A percentile compares a stretch with the other conserved stretches of the same genome.
These are phyloP conservation scores for Lucilia cuprina DNA, from an alignment of 1,140 invertebrate genomes.

Conservation along the genomic window DNA sequence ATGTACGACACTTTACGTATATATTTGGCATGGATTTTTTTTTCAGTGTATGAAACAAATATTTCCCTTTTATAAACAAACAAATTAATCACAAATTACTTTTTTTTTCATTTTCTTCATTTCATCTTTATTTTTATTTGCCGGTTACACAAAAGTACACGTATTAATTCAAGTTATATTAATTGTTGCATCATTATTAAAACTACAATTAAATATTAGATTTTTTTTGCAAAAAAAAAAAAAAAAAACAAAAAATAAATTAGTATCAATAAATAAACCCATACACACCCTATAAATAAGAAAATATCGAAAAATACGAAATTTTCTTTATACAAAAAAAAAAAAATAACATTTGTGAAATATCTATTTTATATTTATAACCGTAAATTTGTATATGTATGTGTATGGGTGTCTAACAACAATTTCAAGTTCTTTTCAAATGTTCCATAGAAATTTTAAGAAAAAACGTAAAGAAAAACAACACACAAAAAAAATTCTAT, in stretches of 20 bases:
- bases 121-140: neutral
- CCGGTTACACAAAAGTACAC: neutral
- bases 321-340: neutral
- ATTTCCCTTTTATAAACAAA: neutral
- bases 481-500: slow-evolving; percentile 13
- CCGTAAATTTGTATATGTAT: too few species aligned
- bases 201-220: neutral
- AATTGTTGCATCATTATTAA: neutral
- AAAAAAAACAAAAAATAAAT: neutral
- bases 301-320: neutral
- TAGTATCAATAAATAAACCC: neutral
- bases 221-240: neutral
- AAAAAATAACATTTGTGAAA: neutral
- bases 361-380: neutral
- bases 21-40: too few species aligned
- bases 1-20: too few species aligned
- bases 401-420: neutral
- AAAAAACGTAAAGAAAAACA: neutral
- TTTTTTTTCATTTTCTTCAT: neutral
- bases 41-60: neutral
- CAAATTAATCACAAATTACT: neutral
- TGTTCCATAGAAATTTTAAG: neutral
- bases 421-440: neutral
- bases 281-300: neutral
- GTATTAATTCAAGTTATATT: neutral